These are phyloP conservation scores for Corythaeola cristata DNA, from an alignment of 2,113 vertebrate species.

Conservation along the genomic window DNA sequence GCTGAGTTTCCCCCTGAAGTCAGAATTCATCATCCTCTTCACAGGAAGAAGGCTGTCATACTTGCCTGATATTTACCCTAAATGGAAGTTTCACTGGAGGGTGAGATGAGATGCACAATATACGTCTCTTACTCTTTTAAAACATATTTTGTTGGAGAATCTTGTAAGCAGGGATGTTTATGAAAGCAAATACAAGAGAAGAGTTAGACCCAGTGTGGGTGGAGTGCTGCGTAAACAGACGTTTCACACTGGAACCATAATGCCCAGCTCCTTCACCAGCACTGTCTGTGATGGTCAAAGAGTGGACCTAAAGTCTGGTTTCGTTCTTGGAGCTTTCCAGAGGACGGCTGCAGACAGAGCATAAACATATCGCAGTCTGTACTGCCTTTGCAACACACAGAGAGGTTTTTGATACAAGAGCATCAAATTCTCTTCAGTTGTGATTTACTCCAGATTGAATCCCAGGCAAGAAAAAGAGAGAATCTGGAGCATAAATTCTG, in stretches of 20 bases:
- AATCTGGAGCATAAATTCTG: not conserved
- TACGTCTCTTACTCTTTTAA: not conserved
- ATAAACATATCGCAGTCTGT: not conserved
- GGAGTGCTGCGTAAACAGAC: not conserved
- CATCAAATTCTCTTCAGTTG: not conserved
- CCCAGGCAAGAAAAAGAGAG: not conserved
- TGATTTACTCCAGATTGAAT: not conserved
- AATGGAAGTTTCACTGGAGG: conserved; percentile 16
- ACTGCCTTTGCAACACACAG: not conserved
- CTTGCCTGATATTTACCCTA: conserved; percentile 19
- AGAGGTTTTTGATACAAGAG: not conserved
- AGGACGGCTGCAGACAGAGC: not conserved
- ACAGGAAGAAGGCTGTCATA: conserved; percentile 32
- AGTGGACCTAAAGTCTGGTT: not conserved
- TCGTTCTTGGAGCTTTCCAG: not conserved
- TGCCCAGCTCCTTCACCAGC: not conserved
- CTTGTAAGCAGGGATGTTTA: not conserved
- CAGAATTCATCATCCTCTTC: not conserved
- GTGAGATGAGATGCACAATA: not conserved
- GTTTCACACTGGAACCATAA: not conserved
- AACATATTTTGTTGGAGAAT: not conserved
- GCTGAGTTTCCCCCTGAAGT: not conserved
- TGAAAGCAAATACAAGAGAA: not conserved
- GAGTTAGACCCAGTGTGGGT: not conserved
- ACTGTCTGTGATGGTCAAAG: not conserved